Evolutionary conservation across 2,888 invertebrate genomes (phyloP).

Genomic region (Drosophila silvestris): DNA sequence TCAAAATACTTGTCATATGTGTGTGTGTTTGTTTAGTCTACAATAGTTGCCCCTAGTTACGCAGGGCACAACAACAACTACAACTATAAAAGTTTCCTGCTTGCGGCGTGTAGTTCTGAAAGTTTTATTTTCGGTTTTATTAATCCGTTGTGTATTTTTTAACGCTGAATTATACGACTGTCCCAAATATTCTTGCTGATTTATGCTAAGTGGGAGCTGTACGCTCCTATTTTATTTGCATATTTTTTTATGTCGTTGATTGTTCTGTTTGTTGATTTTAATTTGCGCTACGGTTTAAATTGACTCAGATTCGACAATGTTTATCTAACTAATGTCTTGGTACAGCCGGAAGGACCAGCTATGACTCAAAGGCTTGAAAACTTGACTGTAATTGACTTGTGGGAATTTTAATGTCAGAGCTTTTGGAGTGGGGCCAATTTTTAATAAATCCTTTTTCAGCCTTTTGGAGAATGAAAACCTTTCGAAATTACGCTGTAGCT

Average conservation of each 20-base stretch:
- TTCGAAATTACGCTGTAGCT: not conserved
- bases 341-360: not conserved
- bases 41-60: slow-evolving; percentile 74
- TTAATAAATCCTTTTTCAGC: not conserved
- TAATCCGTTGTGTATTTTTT: slow-evolving; percentile 75
- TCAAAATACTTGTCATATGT: slow-evolving; percentile 51
- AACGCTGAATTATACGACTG: slow-evolving; percentile 62
- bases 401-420: not conserved
- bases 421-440: not conserved
- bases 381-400: not conserved
- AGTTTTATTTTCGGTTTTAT: slow-evolving; percentile 49
- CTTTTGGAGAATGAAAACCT: not conserved
- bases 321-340: not conserved
- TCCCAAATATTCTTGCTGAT: slow-evolving; percentile 54
- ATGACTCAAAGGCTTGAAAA: not conserved
- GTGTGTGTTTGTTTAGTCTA: slow-evolving; percentile 24
- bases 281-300: slow-evolving; percentile 4
- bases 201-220: slow-evolving; percentile 55
- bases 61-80: slow-evolving; percentile 61
- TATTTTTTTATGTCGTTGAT: not conserved
- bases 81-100: slow-evolving; percentile 26
- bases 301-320: not conserved
- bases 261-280: slow-evolving; percentile 7
- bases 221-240: not conserved
- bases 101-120: slow-evolving; percentile 10